Base-by-base conservation (phyloP, 2,797 vertebrate species). In the Aphelocoma californica region DNA sequence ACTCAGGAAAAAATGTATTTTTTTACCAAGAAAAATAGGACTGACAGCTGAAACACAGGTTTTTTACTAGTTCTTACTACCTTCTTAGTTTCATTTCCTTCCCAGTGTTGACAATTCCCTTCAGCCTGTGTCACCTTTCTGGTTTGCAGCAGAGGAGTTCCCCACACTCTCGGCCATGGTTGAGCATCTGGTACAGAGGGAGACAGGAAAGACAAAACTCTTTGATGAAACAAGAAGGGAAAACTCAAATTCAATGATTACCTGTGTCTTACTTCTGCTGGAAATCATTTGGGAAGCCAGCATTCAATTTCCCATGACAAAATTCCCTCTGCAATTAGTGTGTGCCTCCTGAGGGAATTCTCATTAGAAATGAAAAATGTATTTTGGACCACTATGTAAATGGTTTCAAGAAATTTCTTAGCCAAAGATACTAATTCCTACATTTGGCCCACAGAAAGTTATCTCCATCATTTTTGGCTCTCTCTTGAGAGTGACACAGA, bases 241-340 rank as follows among this genome's bases (percentile, higher is more conserved):
- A 89, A 87, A 57, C 8, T 78, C 25, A 74, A 47, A 48, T 74
- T 89, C 48, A 51, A 0, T 48, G 8, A 38, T 12, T 29, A 24
- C 47, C 9, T 2, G 9, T 32, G 11, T 13, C 8, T 56, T 50
- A 24, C 45, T 53, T 61, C 32, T 54, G 40, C 11, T 5, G 20
- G 75, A 91, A 50, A 47, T 28, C 6, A 0, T 50, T 18, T 79
- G 47, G 65, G 36, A 91, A 70, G 6, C 1, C n/a, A 57, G 2
- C 12, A 23, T 40, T 73, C 0, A 0, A 53, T 57, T 78, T 81
- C 17, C 10, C 19, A 28, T 0, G 0, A 42, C 4, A 54, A 72
- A 48, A 61, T 32, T 54, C 61, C 65, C 31, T 25, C 34, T 72
- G 5, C 24, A 28, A 5, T 36, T 56, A 34, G 21, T n/a, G 8